Evolutionary conservation across 1,140 invertebrate genomes (phyloP), one percentile per base, ranked within the genome.

Genomic region (Holotrichia oblita): DNA sequence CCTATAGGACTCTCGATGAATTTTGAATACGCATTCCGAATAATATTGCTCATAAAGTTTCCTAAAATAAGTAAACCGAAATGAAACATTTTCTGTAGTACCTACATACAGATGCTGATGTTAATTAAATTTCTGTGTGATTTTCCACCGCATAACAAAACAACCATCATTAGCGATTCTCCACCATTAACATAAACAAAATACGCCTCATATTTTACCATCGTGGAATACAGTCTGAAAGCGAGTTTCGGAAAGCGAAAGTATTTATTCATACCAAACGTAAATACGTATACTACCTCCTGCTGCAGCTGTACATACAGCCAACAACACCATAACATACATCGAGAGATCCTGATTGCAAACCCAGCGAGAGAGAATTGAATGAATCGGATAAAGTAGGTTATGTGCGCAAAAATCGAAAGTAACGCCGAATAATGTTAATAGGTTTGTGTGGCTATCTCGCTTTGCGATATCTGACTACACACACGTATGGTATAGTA

Each of bases 381-480:
- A 79, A 80, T 80, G 81, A 81, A 78, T 75, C 77, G 81, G 55
- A 73, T 79, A 41, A 81, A 79, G 79, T 81, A 75, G 81, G 81
- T 79, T 78, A 79, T 48, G 44, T 44, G 78, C 77, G 81, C 81
- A 81, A 81, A 80, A 81, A 81, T 78, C 80, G 81, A 81, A 81
- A 81, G 81, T 81, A 77, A 69, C 61, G 73, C 76, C 78, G 80
- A 81, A 80, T 79, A 80, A 76, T 61, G 77, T 81, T 77, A 80
- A 78, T 78, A 64, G 79, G 77, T 80, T 81, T 76, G 59, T 80
- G 22, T 55, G 79, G 59, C 40, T 69, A 40, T 40, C 22, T 20
- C 73, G 3, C 20, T 34, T 34, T 34, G 1, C 27, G 27, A 27
- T 27, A 40, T 14, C 27, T 17, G 8, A 17, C 10, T 64, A 10